These are phyloP conservation scores for Melitaea athalia DNA, from an alignment of 2,888 invertebrate species.

Conservation along the genomic window DNA sequence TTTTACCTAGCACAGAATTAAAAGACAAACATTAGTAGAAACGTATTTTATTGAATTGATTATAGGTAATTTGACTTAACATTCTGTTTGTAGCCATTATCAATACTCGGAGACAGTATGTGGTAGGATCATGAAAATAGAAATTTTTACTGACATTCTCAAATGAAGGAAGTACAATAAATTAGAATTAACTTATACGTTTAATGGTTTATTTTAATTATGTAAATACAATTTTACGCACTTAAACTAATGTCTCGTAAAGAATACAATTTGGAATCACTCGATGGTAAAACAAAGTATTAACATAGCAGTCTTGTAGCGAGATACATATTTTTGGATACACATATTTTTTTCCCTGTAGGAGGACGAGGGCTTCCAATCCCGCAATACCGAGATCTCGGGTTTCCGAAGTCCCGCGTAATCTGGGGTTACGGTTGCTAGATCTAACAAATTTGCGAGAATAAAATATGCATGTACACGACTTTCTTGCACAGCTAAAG, in stretches of 20 bases:
- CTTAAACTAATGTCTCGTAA: conserved; percentile 47
- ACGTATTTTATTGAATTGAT: conserved; percentile 66
- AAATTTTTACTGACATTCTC: conserved; percentile 5
- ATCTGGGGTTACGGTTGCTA: too few species aligned
- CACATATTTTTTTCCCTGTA: too few species aligned
- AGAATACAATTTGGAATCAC: conserved; percentile 45
- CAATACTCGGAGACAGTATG: neutral
- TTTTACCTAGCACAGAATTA: conserved; percentile 12
- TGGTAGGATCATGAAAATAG: conserved; percentile 3
- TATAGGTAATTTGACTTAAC: conserved; percentile 60
- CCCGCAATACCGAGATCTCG: too few species aligned
- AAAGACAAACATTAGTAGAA: conserved; percentile 55
- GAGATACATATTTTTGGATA: conserved; percentile 19
- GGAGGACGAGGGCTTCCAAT: too few species aligned
- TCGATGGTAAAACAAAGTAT: conserved; percentile 30
- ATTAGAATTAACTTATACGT: conserved; percentile 27
- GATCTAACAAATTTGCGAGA: too few species aligned
- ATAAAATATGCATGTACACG: too few species aligned
- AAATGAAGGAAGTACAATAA: conserved; percentile 25
- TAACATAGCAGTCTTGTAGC: conserved; percentile 32
- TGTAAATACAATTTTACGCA: conserved; percentile 44
- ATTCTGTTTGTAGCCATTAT: conserved; percentile 46
- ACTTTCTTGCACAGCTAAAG: too few species aligned
- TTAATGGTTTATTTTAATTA: conserved; percentile 30
- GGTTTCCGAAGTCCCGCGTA: too few species aligned